Percentiles rank a stretch among this genome's conserved stretches.
These are phyloP conservation scores for Anticlea derivata DNA, from an alignment of 2,888 invertebrate genomes.

Conservation along the genomic window DNA sequence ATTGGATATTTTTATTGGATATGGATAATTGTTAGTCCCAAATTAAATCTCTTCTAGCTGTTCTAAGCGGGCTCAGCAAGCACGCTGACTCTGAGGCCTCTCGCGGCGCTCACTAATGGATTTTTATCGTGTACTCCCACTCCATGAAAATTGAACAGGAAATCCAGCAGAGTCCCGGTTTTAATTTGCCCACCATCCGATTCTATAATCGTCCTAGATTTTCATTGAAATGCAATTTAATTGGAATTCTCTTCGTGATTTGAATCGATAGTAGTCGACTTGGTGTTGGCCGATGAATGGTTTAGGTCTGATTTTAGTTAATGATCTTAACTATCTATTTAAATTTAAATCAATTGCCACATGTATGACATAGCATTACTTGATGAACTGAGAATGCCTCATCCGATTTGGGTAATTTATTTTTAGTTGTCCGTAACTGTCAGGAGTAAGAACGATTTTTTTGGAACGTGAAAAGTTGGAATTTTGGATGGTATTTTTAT, in stretches of 20 bases:
- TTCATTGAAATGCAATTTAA: slow-evolving; percentile 78
- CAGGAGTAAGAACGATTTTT: too few species aligned
- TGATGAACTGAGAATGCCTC: too few species aligned
- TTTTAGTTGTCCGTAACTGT: too few species aligned
- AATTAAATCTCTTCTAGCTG: slow-evolving; percentile 12
- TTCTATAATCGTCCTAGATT: slow-evolving; percentile 78
- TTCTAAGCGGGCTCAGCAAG: slow-evolving; percentile 34
- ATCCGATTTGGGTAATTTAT: too few species aligned
- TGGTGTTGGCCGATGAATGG: slow-evolving; percentile 22
- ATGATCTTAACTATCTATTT: too few species aligned
- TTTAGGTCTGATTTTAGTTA: slow-evolving; percentile 19
- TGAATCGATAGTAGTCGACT: slow-evolving; percentile 61
- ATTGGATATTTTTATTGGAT: too few species aligned
- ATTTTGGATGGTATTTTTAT: too few species aligned
- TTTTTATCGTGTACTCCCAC: slow-evolving; percentile 70
- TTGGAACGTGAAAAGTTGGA: too few species aligned
- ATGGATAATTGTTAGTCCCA: too few species aligned
- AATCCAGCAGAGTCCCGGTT: slow-evolving; percentile 70
- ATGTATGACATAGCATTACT: too few species aligned
- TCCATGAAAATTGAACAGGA: slow-evolving; percentile 75
- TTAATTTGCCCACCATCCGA: slow-evolving; percentile 76
- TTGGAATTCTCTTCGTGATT: slow-evolving; percentile 68
- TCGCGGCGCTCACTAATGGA: slow-evolving; percentile 66
- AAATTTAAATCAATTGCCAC: too few species aligned
- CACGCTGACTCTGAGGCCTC: slow-evolving; percentile 60